Evolutionary conservation across 2,888 invertebrate genomes (phyloP).

Genomic region (Pristionchus exspectatus): DNA sequence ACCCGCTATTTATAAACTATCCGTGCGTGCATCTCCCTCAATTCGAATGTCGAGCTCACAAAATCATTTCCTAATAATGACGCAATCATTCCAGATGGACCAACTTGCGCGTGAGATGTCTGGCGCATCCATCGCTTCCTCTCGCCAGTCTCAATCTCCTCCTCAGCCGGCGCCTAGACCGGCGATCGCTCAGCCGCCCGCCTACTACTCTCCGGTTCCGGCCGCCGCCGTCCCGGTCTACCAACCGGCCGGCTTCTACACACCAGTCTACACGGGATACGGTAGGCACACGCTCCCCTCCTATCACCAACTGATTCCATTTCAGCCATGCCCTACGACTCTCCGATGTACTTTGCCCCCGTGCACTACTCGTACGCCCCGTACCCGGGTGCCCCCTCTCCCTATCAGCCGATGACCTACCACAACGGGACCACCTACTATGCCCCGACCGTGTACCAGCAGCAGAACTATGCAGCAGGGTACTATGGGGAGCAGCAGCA

Average conservation of each 20-base stretch:
- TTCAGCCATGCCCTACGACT: slow-evolving; percentile 19
- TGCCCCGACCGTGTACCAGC: neutral
- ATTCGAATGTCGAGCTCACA: neutral
- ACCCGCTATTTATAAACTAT: neutral
- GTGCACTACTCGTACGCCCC: neutral
- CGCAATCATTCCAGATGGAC: neutral
- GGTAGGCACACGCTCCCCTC: neutral
- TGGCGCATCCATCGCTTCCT: neutral
- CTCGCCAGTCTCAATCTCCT: slow-evolving; percentile 25
- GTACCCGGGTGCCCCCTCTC: neutral
- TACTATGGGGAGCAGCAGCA: neutral
- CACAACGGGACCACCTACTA: slow-evolving; percentile 43
- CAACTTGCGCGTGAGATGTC: slow-evolving; percentile 27
- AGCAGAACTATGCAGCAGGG: neutral
- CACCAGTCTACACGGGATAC: slow-evolving; percentile 7
- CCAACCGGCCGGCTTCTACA: neutral
- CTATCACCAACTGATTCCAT: slow-evolving; percentile 15
- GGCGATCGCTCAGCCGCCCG: neutral
- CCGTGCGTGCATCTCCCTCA: neutral
- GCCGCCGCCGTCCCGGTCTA: neutral
- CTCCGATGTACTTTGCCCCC: slow-evolving; percentile 2
- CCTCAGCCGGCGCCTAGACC: neutral
- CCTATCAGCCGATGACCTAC: slow-evolving; percentile 7
- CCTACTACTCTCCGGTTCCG: slow-evolving; percentile 10
- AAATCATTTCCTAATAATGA: neutral